A percentile compares a stretch with the other conserved stretches of the same genome.
These are phyloP conservation scores for Drosophila sp. DNA, from an alignment of 1,140 invertebrate species.

Conservation along the genomic window DNA sequence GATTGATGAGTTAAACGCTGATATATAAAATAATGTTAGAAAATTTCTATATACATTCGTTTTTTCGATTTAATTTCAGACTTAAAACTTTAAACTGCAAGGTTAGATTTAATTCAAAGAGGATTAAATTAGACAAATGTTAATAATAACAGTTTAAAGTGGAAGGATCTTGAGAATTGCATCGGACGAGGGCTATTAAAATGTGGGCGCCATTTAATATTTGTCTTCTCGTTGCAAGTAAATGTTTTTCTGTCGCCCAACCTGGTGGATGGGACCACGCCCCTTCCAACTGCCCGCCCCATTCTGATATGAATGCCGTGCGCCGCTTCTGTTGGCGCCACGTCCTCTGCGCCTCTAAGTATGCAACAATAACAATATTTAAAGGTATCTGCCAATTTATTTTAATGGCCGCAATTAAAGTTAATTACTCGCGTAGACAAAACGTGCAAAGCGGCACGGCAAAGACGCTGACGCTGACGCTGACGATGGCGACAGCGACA, in stretches of 20 bases:
- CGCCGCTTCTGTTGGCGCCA: slow-evolving; percentile 32
- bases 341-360: slow-evolving; percentile 59
- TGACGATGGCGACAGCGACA: slow-evolving; percentile 28
- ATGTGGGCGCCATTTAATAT: slow-evolving; percentile 34
- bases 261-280: slow-evolving; percentile 35
- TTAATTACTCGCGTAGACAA: slow-evolving; percentile 84
- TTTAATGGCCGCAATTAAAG: slow-evolving; percentile 84
- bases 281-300: not conserved
- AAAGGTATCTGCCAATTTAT: slow-evolving; percentile 84
- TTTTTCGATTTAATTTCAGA: not conserved
- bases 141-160: not conserved
- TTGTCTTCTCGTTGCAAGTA: slow-evolving; percentile 8
- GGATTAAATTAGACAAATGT: no score
- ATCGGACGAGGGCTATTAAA: not conserved
- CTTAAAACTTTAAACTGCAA: not conserved
- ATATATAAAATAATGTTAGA: no score
- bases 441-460: slow-evolving; percentile 72
- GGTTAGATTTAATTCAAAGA: not conserved
- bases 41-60: no score
- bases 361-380: slow-evolving; percentile 84
- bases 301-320: slow-evolving; percentile 8
- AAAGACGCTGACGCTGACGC: slow-evolving; percentile 15
- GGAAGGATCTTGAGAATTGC: not conserved
- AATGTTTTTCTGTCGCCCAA: slow-evolving; percentile 14
- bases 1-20: no score